These are phyloP conservation scores for Paragorgia papillata DNA, from an alignment of 92 coral and sea anemone genomes.

Conservation along the genomic window DNA sequence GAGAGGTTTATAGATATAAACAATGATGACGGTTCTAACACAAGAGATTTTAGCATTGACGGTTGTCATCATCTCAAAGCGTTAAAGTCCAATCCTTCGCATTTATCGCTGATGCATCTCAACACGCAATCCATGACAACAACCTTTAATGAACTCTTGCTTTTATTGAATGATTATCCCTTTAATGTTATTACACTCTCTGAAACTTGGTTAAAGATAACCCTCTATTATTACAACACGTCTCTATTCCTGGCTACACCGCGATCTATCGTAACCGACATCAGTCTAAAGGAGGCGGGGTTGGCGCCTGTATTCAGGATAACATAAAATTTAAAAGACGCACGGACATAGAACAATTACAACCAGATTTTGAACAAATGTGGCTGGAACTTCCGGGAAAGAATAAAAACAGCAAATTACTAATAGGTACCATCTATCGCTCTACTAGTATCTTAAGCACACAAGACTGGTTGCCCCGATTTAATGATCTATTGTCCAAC, in stretches of 20 bases:
- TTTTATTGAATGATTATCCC: slow-evolving; percentile 28
- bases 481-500: neutral
- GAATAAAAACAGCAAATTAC: slow-evolving; percentile 10
- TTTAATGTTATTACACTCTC: slow-evolving; percentile 27
- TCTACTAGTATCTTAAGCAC: neutral
- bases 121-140: slow-evolving; percentile 36
- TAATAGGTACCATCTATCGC: slow-evolving; percentile 3
- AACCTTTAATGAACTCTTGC: slow-evolving; percentile 24
- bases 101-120: slow-evolving; percentile 35
- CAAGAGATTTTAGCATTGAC: neutral
- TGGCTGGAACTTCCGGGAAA: slow-evolving; percentile 15
- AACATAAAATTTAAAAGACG: slow-evolving; percentile 24
- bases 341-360: slow-evolving; percentile 25
- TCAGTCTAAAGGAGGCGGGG: slow-evolving; percentile 17
- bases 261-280: slow-evolving; percentile 28
- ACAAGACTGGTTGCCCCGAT: neutral
- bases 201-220: slow-evolving; percentile 40
- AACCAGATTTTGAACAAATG: slow-evolving; percentile 27
- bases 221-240: slow-evolving; percentile 34
- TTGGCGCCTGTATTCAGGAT: slow-evolving; percentile 15
- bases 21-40: slow-evolving; percentile 6
- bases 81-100: slow-evolving; percentile 1
- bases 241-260: slow-evolving; percentile 17
- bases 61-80: slow-evolving; percentile 16
- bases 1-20: no score